These are phyloP conservation scores for Abscondita cerata DNA, from an alignment of 2,888 invertebrate genomes.

Conservation along the genomic window DNA sequence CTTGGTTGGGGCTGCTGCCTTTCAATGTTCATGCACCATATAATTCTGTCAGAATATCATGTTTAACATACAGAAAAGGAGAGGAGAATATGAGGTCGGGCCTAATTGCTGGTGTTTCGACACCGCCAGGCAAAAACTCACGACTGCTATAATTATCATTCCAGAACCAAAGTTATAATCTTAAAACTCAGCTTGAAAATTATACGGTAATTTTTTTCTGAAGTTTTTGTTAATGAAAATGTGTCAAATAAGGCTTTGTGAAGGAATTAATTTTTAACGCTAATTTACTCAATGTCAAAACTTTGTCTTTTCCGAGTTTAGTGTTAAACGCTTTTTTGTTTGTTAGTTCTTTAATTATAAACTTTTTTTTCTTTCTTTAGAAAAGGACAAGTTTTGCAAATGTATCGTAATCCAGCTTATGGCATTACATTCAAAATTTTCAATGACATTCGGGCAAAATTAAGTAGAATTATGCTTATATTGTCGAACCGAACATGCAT, in stretches of 20 bases:
- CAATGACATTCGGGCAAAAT: too few relatives aligned
- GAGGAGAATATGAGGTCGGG: conserved; percentile 37
- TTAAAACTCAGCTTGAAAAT: conserved; percentile 13
- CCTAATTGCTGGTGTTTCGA: conserved; percentile 46
- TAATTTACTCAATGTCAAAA: too few relatives aligned
- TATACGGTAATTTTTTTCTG: conserved; percentile 4
- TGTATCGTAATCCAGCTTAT: too few relatives aligned
- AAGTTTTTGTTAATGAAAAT: conserved; percentile 6
- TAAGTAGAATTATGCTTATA: too few relatives aligned
- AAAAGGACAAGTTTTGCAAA: too few relatives aligned
- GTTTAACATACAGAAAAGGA: conserved; percentile 24
- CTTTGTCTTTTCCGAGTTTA: too few relatives aligned
- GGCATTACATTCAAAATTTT: too few relatives aligned
- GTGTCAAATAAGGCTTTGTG: not conserved
- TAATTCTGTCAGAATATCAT: conserved; percentile 23
- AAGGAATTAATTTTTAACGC: too few relatives aligned
- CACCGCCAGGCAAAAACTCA: conserved; percentile 43
- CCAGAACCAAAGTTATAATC: conserved; percentile 27
- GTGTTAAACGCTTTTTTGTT: too few relatives aligned
- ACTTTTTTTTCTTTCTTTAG: too few relatives aligned
- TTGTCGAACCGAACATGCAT: too few relatives aligned
- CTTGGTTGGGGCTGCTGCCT: conserved; percentile 20
- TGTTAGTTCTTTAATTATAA: too few relatives aligned
- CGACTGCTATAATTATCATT: conserved; percentile 43
- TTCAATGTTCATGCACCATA: conserved; percentile 16